A percentile compares a stretch with the other conserved stretches of the same genome.
Conservation (phyloP, 2,888 invertebrate species). For the Stratiomys singularior region DNA sequence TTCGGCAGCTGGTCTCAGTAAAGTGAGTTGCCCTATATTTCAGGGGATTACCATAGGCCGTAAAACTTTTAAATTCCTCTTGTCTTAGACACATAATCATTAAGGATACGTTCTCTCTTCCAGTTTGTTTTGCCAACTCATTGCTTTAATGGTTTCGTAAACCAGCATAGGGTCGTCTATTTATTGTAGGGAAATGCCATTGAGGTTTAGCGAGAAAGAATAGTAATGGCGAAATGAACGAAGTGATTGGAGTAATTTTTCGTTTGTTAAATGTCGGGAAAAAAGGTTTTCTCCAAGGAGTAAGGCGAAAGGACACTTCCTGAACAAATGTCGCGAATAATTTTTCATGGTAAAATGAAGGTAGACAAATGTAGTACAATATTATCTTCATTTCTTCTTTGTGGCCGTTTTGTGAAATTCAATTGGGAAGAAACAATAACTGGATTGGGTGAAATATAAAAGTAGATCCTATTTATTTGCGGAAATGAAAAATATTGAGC, state of each 20-base stretch:
- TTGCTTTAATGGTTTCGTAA: slow-evolving; percentile 22
- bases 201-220: not conserved
- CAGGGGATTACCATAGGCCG: not conserved
- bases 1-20: not conserved
- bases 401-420: no score
- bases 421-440: no score
- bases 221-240: not conserved
- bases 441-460: no score
- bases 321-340: no score
- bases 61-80: slow-evolving; percentile 9
- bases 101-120: not conserved
- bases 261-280: not conserved
- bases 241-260: not conserved
- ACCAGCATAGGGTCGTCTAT: not conserved
- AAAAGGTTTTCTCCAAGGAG: not conserved
- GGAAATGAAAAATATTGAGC: no score
- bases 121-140: slow-evolving; percentile 17
- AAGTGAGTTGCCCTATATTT: not conserved
- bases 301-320: not conserved
- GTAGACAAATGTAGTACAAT: no score
- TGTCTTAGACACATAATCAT: not conserved
- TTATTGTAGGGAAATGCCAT: not conserved
- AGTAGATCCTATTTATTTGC: no score
- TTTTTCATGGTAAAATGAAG: no score
- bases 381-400: no score